Conservation (phyloP, 2,888 invertebrate species). For the Anaspis maculata region DNA sequence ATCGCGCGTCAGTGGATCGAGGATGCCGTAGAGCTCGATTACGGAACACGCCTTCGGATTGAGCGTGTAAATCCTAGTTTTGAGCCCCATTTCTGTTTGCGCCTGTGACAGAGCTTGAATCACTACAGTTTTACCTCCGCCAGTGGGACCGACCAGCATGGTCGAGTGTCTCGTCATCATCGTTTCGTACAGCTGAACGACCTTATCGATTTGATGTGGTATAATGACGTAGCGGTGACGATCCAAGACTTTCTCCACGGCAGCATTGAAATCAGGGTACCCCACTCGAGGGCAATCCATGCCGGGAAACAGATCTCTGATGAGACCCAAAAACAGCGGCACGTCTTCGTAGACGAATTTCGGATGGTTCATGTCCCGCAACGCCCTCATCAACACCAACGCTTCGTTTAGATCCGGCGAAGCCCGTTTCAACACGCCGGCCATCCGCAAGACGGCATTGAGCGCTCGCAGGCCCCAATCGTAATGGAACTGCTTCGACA, state of each 20-base stretch:
- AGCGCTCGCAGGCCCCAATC: constrained; percentile 88
- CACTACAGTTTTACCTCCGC: constrained; percentile 86
- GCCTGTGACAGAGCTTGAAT: constrained; percentile 70
- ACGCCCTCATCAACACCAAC: constrained; percentile 81
- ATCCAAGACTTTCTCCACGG: constrained; percentile 59
- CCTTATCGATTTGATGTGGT: constrained; percentile 55
- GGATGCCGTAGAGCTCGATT: constrained; percentile 78
- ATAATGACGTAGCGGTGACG: constrained; percentile 60
- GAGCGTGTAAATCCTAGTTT: constrained; percentile 70
- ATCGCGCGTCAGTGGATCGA: constrained; percentile 79
- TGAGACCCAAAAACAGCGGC: constrained; percentile 78
- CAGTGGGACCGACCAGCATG: constrained; percentile 89
- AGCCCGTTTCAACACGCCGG: constrained; percentile 75
- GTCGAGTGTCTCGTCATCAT: constrained; percentile 91
- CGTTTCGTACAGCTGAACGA: constrained; percentile 86
- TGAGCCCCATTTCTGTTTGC: constrained; percentile 64
- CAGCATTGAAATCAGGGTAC: constrained; percentile 78
- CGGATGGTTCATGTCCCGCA: constrained; percentile 88
- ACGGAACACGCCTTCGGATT: constrained; percentile 91
- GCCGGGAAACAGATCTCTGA: constrained; percentile 84
- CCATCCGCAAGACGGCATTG: constrained; percentile 88
- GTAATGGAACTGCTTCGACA: constrained; percentile 89
- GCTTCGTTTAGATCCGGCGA: constrained; percentile 75
- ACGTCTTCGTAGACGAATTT: constrained; percentile 91
- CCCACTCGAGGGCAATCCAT: constrained; percentile 81